Percentiles rank a stretch among this genome's conserved stretches.
These are phyloP conservation scores for Melinaea menophilus DNA, from an alignment of 2,888 invertebrate genomes.

Conservation along the genomic window DNA sequence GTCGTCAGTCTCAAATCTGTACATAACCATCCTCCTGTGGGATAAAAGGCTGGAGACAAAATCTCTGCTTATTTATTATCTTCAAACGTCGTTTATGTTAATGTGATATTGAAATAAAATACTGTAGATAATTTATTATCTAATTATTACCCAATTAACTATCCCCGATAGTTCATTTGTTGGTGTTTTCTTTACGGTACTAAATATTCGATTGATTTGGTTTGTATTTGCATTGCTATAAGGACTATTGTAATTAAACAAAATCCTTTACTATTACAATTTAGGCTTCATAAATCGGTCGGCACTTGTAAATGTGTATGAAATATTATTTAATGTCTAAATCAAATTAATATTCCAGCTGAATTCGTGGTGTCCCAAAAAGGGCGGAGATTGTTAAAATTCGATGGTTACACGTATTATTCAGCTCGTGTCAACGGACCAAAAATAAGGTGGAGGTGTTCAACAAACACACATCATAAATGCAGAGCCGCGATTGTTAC, in stretches of 20 bases:
- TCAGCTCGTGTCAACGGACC: conserved; percentile 19
- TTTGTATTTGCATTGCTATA: no score
- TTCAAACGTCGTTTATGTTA: not conserved
- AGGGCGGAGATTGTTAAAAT: conserved; percentile 30
- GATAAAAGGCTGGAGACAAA: not conserved
- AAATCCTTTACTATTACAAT: no score
- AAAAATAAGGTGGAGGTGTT: conserved; percentile 36
- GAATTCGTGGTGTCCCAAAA: conserved; percentile 29
- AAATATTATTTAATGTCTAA: not conserved
- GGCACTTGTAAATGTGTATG: not conserved
- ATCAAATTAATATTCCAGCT: conserved; percentile 27
- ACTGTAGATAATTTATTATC: not conserved
- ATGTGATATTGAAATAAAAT: not conserved
- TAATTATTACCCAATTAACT: not conserved
- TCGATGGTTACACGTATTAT: conserved; percentile 33
- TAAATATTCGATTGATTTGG: no score
- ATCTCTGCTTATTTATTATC: no score
- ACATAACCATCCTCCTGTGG: not conserved
- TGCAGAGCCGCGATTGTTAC: conserved; percentile 35
- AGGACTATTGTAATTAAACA: no score
- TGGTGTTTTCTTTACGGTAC: no score
- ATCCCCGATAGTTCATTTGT: no score
- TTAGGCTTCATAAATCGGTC: no score
- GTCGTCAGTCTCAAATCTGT: conserved; percentile 5
- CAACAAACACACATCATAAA: conserved; percentile 30